Evolutionary conservation across 2,113 vertebrate genomes (phyloP), one percentile per base, ranked within the genome.

Genomic region (Mormyrus lacerda): DNA sequence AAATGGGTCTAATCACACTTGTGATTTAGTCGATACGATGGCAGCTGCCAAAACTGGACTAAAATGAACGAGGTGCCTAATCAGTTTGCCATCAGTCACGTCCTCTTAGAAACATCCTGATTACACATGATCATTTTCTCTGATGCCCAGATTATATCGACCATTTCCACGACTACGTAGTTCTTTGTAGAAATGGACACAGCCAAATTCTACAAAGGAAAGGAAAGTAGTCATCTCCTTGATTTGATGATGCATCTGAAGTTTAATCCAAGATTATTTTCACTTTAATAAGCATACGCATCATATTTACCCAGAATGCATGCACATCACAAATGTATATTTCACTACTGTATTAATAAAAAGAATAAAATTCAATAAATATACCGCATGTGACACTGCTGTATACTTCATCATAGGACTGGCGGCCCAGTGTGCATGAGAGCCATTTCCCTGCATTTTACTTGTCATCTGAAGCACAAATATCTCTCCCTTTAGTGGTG

Each of bases 311-410:
- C 3, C 21, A 88, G 21, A 19, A 61, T 88, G 24, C 45, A 27
- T 73, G 44, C 45, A 76, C 31, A 50, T 39, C 5, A 48, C 69
- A 88, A 24, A 50, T 88, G 65, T 69, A 82, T 88, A 50, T 76
- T 51, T 10, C 82, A n/a, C 44, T 84, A 47, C n/a, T 3, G 44
- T 84, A 84, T n/a, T 84, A 47, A 24, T 84, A 47, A 83, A 82
- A 21, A 79, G 91, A 85, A 88, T 90, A 89, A 69, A 21, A 91
- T 55, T 55, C 51, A 7, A 42, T 4, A 83, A 44, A 84, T 84
- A 84, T 24, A 44, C 19, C 42, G 42, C 82, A 84, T 47, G 82
- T 39, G 39, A 21, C 39, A 47, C n/a, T n/a, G 82, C 44, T 84
- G 17, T 45, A 24, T 24, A 11, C 2, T 47, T 47, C 21, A 84